Evolutionary conservation across 2,797 vertebrate species (phyloP).

Genomic region (Coluber constrictor): DNA sequence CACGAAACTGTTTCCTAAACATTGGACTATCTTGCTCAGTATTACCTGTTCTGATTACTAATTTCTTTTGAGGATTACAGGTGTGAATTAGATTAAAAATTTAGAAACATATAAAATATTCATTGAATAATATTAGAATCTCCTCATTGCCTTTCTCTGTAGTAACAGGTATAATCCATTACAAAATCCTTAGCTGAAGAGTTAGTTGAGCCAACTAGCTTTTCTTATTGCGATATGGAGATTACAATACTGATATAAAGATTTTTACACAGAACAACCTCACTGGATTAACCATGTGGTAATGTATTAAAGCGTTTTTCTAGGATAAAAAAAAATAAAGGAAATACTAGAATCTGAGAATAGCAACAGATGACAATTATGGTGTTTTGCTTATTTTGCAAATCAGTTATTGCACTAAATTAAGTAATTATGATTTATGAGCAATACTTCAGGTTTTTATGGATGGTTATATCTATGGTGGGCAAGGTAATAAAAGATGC

Average conservation of each 20-base stretch:
- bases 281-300: background rate
- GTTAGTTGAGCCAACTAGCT: background rate
- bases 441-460: background rate
- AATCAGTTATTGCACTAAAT: background rate
- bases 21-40: background rate
- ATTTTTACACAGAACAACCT: background rate
- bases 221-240: background rate
- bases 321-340: slow-evolving; percentile 1
- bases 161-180: background rate
- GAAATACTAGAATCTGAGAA: background rate
- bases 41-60: background rate
- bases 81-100: background rate
- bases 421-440: background rate
- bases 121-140: background rate
- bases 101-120: background rate
- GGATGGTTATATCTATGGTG: background rate
- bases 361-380: background rate
- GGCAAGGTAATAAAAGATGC: background rate
- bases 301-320: background rate
- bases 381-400: slow-evolving; percentile 2
- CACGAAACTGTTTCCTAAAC: background rate
- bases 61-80: background rate
- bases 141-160: background rate
- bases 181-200: background rate
- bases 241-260: background rate